phyloP scores from a whole-genome alignment of 2,113 vertebrate genomes.

The Lipotes vexillifer region DNA sequence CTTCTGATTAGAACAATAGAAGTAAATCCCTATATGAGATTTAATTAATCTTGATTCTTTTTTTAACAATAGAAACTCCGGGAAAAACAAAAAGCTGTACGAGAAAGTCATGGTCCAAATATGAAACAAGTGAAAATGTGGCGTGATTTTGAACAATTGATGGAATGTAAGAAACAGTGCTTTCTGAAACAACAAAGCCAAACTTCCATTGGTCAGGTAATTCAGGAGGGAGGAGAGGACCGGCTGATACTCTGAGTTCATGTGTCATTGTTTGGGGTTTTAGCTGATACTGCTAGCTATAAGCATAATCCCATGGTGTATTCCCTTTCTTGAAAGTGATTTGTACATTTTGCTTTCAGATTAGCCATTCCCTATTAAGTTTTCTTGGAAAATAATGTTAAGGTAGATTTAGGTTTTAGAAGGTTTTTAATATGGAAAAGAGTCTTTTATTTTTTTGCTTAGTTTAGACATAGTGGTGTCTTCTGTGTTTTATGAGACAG shows the following conservation, averaged over 20 bases:
- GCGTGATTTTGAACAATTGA: constrained; percentile 91
- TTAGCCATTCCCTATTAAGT: constrained; percentile 18
- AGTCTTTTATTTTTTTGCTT: constrained; percentile 23
- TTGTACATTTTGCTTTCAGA: constrained; percentile 17
- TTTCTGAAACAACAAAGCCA: constrained; percentile 91
- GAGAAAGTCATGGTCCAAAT: constrained; percentile 91
- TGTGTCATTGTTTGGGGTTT: neutral
- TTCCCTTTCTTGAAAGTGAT: constrained; percentile 19
- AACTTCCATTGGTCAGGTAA: constrained; percentile 88
- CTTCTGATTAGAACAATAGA: neutral
- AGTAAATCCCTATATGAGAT: neutral
- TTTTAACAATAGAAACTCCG: constrained; percentile 88
- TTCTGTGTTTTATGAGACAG: constrained; percentile 49
- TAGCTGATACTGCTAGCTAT: neutral
- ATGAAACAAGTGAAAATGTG: constrained; percentile 98
- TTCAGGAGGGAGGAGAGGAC: constrained; percentile 94
- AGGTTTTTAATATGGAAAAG: constrained; percentile 12
- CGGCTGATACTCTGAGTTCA: constrained; percentile 88
- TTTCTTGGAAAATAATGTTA: constrained; percentile 46
- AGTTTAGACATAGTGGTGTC: constrained; percentile 22
- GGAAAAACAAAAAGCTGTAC: constrained; percentile 92
- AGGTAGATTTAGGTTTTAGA: constrained; percentile 29
- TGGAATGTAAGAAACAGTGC: constrained; percentile 95
- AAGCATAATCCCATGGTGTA: neutral
- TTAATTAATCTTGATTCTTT: constrained; percentile 36